Conservation (phyloP, 1,140 invertebrate genomes). For the Musca domestica region DNA sequence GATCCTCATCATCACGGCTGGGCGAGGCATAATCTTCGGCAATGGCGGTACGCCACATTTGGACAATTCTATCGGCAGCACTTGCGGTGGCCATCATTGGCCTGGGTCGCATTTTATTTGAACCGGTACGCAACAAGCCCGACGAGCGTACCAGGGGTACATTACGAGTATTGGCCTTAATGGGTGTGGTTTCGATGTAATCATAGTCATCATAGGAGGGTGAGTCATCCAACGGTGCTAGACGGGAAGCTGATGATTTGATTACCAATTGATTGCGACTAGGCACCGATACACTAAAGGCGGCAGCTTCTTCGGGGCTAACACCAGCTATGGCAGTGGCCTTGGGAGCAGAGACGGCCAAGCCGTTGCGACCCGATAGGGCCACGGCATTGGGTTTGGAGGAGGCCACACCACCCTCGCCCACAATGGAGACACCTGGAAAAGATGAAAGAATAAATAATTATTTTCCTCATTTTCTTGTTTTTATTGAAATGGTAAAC, state of each 20-base stretch:
- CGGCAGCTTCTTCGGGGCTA: constrained; percentile 57
- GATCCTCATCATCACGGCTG: neutral
- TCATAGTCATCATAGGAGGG: constrained; percentile 40
- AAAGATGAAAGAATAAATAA: neutral
- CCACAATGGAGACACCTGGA: constrained; percentile 60
- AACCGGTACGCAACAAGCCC: neutral
- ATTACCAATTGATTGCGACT: constrained; percentile 47
- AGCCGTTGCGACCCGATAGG: constrained; percentile 63
- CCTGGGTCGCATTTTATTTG: neutral
- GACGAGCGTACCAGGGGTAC: constrained; percentile 2
- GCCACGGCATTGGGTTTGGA: constrained; percentile 68
- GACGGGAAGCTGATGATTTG: constrained; percentile 26
- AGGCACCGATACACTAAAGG: constrained; percentile 47
- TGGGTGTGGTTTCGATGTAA: constrained; percentile 34
- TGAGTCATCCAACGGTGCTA: neutral
- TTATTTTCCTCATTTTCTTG: neutral
- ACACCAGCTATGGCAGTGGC: constrained; percentile 70
- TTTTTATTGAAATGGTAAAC: constrained; percentile 7
- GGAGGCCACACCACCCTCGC: constrained; percentile 66
- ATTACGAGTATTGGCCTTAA: constrained; percentile 25
- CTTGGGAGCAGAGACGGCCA: constrained; percentile 66
- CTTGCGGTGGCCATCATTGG: neutral
- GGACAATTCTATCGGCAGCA: constrained; percentile 29
- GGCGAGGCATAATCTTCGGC: constrained; percentile 44
- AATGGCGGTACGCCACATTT: constrained; percentile 44